A percentile compares a stretch with the other conserved stretches of the same genome.
phyloP scores from a whole-genome alignment of 2,797 vertebrate genomes.

The Myotis pilosus region DNA sequence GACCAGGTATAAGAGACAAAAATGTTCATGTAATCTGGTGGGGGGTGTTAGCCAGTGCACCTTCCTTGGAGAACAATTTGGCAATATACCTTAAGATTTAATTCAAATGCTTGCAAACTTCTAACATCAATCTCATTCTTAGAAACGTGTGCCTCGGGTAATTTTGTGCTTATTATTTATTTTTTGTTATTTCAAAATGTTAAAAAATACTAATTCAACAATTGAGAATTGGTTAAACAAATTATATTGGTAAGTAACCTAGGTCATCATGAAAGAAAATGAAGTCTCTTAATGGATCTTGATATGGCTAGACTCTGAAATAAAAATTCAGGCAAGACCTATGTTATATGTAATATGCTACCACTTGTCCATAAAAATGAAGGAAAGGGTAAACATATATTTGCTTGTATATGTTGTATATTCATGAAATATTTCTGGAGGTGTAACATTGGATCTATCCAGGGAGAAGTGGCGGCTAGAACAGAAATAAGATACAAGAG shows the following conservation, averaged over 20 bases:
- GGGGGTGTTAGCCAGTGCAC: background rate
- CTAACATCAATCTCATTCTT: background rate
- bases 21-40: background rate
- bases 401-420: background rate
- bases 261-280: background rate
- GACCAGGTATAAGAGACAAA: too few relatives aligned
- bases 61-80: background rate
- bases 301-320: background rate
- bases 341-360: background rate
- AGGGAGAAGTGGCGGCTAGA: background rate
- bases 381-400: background rate
- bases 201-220: background rate
- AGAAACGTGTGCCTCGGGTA: background rate
- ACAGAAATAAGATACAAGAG: background rate
- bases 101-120: background rate
- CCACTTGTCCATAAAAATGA: background rate
- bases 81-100: too few relatives aligned
- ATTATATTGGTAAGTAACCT: background rate
- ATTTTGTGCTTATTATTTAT: background rate
- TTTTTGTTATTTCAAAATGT: background rate
- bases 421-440: background rate
- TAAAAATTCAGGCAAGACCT: background rate
- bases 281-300: background rate
- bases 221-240: background rate
- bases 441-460: rapidly evolving